Evolutionary conservation across 2,113 vertebrate species (phyloP).

Genomic region (Ciconia stormi): DNA sequence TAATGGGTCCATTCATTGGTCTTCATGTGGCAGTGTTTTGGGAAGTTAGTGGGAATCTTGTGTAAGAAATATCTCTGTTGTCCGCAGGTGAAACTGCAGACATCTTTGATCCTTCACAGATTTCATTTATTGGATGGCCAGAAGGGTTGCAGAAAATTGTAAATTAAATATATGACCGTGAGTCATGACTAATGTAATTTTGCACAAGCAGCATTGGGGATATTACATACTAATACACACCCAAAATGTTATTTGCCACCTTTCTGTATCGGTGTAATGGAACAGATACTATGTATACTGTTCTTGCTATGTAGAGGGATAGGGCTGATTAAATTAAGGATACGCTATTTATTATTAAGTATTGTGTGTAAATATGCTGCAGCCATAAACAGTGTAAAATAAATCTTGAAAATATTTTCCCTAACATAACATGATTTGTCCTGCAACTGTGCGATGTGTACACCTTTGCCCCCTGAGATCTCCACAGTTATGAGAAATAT

Average conservation of each 20-base stretch:
- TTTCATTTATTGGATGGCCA: neutral
- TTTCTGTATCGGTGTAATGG: neutral
- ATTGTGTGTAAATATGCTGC: neutral
- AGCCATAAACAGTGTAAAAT: neutral
- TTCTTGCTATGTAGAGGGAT: neutral
- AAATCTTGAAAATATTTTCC: neutral
- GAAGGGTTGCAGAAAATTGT: neutral
- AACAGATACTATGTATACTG: neutral
- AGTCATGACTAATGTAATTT: neutral
- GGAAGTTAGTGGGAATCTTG: no score
- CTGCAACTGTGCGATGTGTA: fast-evolving
- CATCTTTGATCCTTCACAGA: neutral
- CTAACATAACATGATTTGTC: neutral
- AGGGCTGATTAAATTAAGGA: neutral
- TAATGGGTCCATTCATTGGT: neutral
- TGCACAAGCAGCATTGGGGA: neutral
- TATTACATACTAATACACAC: neutral
- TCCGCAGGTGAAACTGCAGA: neutral
- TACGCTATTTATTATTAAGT: neutral
- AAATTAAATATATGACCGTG: neutral
- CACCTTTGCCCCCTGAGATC: neutral
- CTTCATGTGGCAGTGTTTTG: neutral
- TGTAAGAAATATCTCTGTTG: neutral
- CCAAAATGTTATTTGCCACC: neutral
- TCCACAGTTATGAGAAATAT: neutral